Conservation (phyloP, 2,888 invertebrate species). For the Ypsolopha sequella region DNA sequence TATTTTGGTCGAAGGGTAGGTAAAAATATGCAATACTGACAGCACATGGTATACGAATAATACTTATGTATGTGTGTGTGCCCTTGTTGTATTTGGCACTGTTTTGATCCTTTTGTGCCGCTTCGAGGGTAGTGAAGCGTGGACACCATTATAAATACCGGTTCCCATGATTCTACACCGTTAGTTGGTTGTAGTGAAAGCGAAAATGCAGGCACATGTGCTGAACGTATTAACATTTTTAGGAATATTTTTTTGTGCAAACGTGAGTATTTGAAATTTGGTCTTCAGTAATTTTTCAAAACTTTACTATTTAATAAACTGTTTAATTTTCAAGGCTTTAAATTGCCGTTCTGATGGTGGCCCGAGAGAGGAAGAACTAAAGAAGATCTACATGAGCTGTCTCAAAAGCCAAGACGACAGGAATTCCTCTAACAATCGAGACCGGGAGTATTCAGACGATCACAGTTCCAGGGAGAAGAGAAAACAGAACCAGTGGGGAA, state of each 20-base stretch:
- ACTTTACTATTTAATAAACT: not conserved
- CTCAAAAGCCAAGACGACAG: slow-evolving; percentile 51
- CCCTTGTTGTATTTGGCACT: slow-evolving; percentile 2
- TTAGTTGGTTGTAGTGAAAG: slow-evolving; percentile 17
- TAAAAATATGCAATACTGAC: not conserved
- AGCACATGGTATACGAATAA: not conserved
- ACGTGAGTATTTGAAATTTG: not conserved
- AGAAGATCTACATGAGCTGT: slow-evolving; percentile 69
- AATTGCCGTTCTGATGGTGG: slow-evolving; percentile 73
- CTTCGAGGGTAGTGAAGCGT: slow-evolving; percentile 27
- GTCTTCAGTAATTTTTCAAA: too few species aligned
- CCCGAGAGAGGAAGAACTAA: slow-evolving; percentile 69
- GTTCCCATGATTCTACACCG: slow-evolving; percentile 14
- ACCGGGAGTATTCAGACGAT: slow-evolving; percentile 25
- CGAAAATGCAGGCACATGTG: slow-evolving; percentile 25
- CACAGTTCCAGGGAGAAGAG: slow-evolving; percentile 32
- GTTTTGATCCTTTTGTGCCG: slow-evolving; percentile 13
- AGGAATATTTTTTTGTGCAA: slow-evolving; percentile 13
- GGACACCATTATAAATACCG: slow-evolving; percentile 28
- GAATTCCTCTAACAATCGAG: slow-evolving; percentile 26
- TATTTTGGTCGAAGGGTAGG: too few species aligned
- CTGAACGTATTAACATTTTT: slow-evolving; percentile 6
- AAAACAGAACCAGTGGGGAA: slow-evolving; percentile 15
- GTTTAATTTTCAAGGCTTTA: slow-evolving; percentile 41
- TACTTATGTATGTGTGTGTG: too few species aligned